These are phyloP conservation scores for Blastomussa wellsi DNA, from an alignment of 92 coral and sea anemone species.

Conservation along the genomic window DNA sequence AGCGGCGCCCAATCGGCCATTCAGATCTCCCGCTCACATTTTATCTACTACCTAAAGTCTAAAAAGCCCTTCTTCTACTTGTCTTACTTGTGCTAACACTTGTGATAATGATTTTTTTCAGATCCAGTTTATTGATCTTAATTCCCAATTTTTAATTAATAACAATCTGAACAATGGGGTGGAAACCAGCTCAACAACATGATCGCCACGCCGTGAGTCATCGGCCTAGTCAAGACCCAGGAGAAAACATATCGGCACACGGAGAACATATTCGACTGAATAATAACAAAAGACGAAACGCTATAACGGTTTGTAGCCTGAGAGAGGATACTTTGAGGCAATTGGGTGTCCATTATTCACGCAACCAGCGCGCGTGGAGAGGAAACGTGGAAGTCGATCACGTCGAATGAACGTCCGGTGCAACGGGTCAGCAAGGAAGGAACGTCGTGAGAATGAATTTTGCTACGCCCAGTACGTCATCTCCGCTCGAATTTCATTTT, in stretches of 20 bases:
- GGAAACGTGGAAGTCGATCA: not conserved
- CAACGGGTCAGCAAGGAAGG: not conserved
- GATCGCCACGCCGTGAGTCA: not conserved
- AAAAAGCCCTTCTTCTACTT: no score
- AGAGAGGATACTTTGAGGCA: not conserved
- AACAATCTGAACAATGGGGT: not conserved
- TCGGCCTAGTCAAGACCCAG: not conserved
- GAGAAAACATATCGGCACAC: not conserved
- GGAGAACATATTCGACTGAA: not conserved
- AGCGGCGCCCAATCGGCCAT: no score
- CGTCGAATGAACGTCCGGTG: not conserved
- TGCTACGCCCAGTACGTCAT: not conserved
- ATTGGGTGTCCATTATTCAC: not conserved
- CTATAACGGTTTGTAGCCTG: not conserved
- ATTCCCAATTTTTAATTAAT: no score
- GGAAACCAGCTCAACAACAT: not conserved
- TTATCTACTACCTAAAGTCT: no score
- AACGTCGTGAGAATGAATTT: not conserved
- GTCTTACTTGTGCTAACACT: no score
- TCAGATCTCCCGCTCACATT: no score
- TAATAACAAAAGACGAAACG: not conserved
- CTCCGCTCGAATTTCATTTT: not conserved
- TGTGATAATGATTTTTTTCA: no score
- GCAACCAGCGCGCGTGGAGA: not conserved
- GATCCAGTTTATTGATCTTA: not conserved